These are phyloP conservation scores for Aselliscus stoliczkanus DNA, from an alignment of 2,797 vertebrate species.

Conservation along the genomic window DNA sequence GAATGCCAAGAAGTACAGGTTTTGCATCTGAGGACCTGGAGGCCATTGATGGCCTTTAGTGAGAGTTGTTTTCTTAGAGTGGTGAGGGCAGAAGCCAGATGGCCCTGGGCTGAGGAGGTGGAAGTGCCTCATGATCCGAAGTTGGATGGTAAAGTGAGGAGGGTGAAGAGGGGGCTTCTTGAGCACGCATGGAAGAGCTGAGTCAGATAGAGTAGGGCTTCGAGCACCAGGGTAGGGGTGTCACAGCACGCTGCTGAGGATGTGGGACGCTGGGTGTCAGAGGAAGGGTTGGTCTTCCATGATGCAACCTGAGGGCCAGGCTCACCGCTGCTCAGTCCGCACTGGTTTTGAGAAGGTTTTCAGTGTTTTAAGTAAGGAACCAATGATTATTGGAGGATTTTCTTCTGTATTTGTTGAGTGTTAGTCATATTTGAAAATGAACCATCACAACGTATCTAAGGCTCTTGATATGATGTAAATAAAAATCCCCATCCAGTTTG, in stretches of 20 bases:
- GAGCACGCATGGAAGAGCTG: neutral
- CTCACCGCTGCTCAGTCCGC: neutral
- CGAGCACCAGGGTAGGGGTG: neutral
- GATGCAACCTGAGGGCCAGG: no score
- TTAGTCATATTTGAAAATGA: neutral
- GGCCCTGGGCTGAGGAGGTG: neutral
- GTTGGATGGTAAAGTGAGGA: neutral
- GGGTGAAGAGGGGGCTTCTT: neutral
- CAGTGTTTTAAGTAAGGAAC: neutral
- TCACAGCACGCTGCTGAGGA: no score
- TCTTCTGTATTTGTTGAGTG: neutral
- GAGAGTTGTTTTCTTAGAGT: neutral
- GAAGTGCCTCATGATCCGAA: neutral
- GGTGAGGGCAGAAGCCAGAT: neutral
- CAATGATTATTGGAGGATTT: neutral
- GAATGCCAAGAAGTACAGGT: neutral
- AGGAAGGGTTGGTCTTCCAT: neutral
- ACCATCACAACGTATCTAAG: neutral
- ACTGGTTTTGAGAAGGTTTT: neutral
- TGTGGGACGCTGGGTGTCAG: neutral
- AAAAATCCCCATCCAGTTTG: neutral
- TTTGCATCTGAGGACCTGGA: neutral
- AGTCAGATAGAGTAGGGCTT: neutral
- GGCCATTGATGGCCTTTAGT: neutral
- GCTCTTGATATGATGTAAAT: neutral